Percentiles rank a stretch among this genome's conserved stretches.
Evolutionary conservation across 2,888 invertebrate genomes (phyloP).

Genomic region (Leuctra nigra): DNA sequence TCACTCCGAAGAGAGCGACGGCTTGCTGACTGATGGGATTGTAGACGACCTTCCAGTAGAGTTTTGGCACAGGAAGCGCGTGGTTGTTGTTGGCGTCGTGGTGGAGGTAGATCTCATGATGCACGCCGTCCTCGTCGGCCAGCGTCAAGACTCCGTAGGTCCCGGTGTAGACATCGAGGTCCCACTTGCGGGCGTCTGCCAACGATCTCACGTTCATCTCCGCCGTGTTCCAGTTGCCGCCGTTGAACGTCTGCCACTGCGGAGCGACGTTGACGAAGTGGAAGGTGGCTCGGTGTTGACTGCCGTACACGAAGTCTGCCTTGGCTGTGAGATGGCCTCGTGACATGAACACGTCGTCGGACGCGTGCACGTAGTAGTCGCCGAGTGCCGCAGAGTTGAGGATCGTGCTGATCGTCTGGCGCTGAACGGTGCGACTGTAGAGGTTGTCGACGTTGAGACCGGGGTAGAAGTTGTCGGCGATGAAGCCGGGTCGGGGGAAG

Average conservation of each 20-base stretch:
- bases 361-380: conserved; percentile 7
- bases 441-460: conserved; percentile 36
- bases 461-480: conserved; percentile 46
- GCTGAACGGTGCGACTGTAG: conserved; percentile 32
- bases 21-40: conserved; percentile 46
- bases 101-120: conserved; percentile 33
- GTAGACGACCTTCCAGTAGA: conserved; percentile 50
- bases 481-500: conserved; percentile 45
- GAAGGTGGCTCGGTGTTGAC: conserved; percentile 52
- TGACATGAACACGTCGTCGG: conserved; percentile 40
- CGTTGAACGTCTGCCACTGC: conserved; percentile 60
- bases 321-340: conserved; percentile 57
- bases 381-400: conserved; percentile 21
- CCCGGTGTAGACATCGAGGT: conserved; percentile 47
- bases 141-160: conserved; percentile 51
- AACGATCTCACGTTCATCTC: conserved; percentile 45
- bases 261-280: conserved; percentile 59
- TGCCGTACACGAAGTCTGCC: conserved; percentile 53
- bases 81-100: conserved; percentile 35
- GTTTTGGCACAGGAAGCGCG: conserved; percentile 47
- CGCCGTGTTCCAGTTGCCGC: conserved; percentile 49
- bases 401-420: conserved; percentile 11
- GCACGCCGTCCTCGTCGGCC: conserved; percentile 35
- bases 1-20: conserved; percentile 54
- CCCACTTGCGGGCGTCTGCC: conserved; percentile 34